Conservation (phyloP, 2,797 vertebrate genomes). For the Oryzias sinensis region DNA sequence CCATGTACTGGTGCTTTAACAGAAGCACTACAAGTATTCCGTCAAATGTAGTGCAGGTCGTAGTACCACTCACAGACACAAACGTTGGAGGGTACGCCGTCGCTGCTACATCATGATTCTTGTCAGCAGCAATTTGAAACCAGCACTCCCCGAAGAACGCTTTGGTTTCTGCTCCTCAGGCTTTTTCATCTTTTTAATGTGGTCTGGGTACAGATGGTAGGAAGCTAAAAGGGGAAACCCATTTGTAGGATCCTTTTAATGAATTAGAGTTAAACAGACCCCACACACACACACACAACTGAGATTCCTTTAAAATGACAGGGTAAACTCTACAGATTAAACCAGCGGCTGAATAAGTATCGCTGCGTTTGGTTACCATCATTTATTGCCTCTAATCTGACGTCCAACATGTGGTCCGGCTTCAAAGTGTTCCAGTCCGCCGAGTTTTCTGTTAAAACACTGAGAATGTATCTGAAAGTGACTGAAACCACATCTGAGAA, state of each 20-base stretch:
- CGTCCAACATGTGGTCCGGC: conserved; percentile 2
- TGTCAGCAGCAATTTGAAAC: conserved; percentile 61
- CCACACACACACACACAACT: background rate
- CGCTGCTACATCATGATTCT: conserved; percentile 51
- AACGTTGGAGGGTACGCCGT: conserved; percentile 25
- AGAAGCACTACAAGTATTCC: too few species aligned
- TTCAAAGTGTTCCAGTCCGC: background rate
- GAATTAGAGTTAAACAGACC: conserved; percentile 41
- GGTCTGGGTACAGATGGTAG: conserved; percentile 55
- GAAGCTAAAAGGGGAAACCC: conserved; percentile 53
- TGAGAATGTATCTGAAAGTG: too few species aligned
- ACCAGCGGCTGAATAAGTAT: conserved; percentile 21
- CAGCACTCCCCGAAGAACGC: conserved; percentile 45
- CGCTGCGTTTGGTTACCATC: conserved; percentile 16
- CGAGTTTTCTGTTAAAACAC: too few species aligned
- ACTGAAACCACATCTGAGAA: too few species aligned
- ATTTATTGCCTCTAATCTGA: conserved; percentile 7
- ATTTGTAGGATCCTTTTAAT: conserved; percentile 54
- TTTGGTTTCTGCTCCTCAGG: conserved; percentile 45
- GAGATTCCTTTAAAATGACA: conserved; percentile 41
- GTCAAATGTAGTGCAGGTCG: background rate
- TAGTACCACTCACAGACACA: conserved; percentile 10
- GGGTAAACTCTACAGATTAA: conserved; percentile 30
- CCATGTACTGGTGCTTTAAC: too few species aligned
- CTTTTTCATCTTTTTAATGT: conserved; percentile 62